Conservation (phyloP, 2,797 vertebrate genomes). For the Gymnoscopelus microlampas region DNA sequence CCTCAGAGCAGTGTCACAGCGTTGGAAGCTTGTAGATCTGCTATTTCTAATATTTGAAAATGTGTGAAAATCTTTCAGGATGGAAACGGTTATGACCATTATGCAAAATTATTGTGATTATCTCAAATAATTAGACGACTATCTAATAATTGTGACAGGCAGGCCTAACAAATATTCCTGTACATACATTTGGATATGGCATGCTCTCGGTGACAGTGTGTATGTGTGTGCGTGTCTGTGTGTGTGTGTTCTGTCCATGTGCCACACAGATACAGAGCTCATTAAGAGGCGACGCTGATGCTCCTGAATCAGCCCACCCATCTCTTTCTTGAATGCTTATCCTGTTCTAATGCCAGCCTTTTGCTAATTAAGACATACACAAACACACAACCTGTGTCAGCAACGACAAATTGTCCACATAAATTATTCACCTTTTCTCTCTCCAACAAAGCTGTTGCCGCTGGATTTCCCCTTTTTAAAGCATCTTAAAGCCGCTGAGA, state of each 20-base stretch:
- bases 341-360: slow-evolving; percentile 39
- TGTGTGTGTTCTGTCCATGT: neutral
- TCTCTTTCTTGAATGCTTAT: slow-evolving; percentile 34
- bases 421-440: slow-evolving; percentile 49
- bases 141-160: no score
- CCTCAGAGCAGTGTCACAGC: no score
- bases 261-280: slow-evolving; percentile 15
- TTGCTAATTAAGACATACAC: slow-evolving; percentile 55
- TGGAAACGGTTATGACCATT: no score
- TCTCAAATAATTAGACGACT: no score
- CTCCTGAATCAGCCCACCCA: slow-evolving; percentile 46
- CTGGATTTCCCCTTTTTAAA: slow-evolving; percentile 34
- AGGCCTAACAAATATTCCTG: neutral
- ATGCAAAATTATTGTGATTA: no score
- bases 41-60: no score
- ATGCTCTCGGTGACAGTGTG: neutral
- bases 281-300: slow-evolving; percentile 43
- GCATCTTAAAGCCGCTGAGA: slow-evolving; percentile 9
- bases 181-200: neutral
- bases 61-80: no score
- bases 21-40: no score
- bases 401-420: slow-evolving; percentile 50
- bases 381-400: slow-evolving; percentile 40
- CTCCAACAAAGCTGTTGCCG: slow-evolving; percentile 25
- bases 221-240: neutral